A percentile compares a stretch with the other conserved stretches of the same genome.
Conservation (phyloP, 1,140 invertebrate genomes). For the Listronotus oregonensis region DNA sequence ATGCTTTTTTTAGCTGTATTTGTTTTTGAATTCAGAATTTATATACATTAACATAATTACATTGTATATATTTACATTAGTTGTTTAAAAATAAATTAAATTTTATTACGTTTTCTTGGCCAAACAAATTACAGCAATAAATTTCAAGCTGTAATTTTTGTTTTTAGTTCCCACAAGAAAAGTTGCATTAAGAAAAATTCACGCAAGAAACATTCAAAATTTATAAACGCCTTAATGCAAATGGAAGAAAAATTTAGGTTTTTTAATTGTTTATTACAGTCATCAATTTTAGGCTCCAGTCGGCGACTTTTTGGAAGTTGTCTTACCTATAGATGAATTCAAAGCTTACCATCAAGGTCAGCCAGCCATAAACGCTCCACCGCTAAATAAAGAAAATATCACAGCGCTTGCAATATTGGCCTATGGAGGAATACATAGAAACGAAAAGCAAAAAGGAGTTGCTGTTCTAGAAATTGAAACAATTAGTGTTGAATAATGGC, state of each 20-base stretch:
- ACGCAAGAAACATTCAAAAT: too few relatives aligned
- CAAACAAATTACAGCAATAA: too few relatives aligned
- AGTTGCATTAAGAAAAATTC: too few relatives aligned
- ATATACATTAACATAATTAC: too few relatives aligned
- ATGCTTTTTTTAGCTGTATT: too few relatives aligned
- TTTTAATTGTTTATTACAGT: neutral
- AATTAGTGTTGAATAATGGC: constrained; percentile 57
- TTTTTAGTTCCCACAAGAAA: too few relatives aligned
- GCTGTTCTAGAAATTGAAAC: constrained; percentile 70
- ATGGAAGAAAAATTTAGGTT: neutral
- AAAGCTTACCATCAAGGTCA: constrained; percentile 39
- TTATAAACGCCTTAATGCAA: neutral
- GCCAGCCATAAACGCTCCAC: constrained; percentile 60
- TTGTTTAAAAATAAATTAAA: too few relatives aligned
- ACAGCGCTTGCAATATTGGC: constrained; percentile 70
- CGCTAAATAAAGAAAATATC: constrained; percentile 64
- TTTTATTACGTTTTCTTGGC: too few relatives aligned
- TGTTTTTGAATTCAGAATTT: too few relatives aligned
- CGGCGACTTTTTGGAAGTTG: constrained; percentile 1
- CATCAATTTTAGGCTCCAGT: constrained; percentile 11
- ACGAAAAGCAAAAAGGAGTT: constrained; percentile 68
- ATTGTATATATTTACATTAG: too few relatives aligned
- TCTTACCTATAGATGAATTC: constrained; percentile 15
- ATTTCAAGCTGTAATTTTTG: too few relatives aligned
- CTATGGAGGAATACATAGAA: constrained; percentile 71